A percentile compares a stretch with the other conserved stretches of the same genome.
Evolutionary conservation across 2,888 invertebrate species (phyloP).

Genomic region (Lochmaea crataegi): DNA sequence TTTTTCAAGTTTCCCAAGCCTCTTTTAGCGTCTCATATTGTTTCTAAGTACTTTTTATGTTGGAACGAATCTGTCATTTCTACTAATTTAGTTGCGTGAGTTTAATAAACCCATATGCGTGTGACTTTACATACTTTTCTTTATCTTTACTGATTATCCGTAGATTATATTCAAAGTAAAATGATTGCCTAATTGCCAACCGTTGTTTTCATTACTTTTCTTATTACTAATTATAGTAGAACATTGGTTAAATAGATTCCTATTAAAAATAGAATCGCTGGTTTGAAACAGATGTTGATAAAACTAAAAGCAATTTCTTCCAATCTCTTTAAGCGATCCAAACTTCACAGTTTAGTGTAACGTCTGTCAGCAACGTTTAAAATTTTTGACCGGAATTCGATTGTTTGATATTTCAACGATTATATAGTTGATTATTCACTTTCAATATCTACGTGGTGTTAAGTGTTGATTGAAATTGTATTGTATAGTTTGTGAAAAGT

Average conservation of each 20-base stretch:
- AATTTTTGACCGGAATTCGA: not conserved
- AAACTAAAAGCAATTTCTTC: constrained; percentile 1
- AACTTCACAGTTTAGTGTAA: not conserved
- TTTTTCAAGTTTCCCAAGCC: too few species aligned
- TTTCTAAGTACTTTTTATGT: too few species aligned
- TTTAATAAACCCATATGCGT: not conserved
- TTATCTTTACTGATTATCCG: not conserved
- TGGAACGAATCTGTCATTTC: not conserved
- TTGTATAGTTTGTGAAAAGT: not conserved
- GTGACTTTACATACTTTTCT: not conserved
- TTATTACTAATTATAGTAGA: not conserved
- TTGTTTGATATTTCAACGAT: not conserved
- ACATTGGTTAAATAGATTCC: not conserved
- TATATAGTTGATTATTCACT: not conserved
- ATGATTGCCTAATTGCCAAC: not conserved
- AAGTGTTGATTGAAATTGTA: not conserved
- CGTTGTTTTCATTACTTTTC: not conserved
- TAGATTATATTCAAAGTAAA: not conserved
- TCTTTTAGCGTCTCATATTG: too few species aligned
- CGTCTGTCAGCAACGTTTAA: not conserved
- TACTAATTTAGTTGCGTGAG: not conserved
- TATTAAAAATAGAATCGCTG: not conserved
- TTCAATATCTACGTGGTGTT: not conserved
- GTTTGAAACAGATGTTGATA: not conserved
- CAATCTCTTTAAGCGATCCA: not conserved